phyloP scores from a whole-genome alignment of 2,113 vertebrate genomes.

The Hyperoodon ampullatus region DNA sequence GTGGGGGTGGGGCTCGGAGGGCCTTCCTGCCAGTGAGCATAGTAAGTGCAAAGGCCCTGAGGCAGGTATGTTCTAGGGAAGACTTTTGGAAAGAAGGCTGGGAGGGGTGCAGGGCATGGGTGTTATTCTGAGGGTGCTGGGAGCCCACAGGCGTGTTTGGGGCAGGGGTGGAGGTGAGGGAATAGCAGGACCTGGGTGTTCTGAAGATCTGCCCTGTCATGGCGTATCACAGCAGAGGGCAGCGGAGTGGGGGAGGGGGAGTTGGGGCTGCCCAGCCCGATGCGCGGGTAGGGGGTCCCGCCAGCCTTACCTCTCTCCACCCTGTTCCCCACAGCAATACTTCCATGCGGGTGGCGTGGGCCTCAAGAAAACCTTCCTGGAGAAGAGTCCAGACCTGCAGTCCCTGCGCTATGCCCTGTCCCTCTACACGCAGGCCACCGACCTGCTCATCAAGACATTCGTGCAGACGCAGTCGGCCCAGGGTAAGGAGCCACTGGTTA shows the following conservation, averaged over 20 bases:
- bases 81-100: background rate
- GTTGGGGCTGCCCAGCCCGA: background rate
- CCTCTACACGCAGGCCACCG: conserved; percentile 98
- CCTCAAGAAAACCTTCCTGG: conserved; percentile 98
- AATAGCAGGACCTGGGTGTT: background rate
- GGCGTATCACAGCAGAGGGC: background rate
- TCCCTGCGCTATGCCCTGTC: conserved; percentile 97
- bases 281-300: background rate
- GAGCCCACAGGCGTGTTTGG: background rate
- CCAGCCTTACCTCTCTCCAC: background rate
- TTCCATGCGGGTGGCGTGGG: conserved; percentile 98
- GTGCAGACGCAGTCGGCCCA: conserved; percentile 96
- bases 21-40: no score
- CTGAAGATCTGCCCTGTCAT: background rate
- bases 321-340: conserved; percentile 91
- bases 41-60: background rate
- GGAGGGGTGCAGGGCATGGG: background rate
- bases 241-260: background rate
- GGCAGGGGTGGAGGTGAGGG: background rate
- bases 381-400: conserved; percentile 97
- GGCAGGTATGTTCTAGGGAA: background rate
- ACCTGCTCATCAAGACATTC: conserved; percentile 98
- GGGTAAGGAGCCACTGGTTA: conserved; percentile 85
- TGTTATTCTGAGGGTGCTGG: background rate
- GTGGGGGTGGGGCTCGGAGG: background rate